Conservation (phyloP, 2,113 vertebrate genomes). For the Lepus timidus region DNA sequence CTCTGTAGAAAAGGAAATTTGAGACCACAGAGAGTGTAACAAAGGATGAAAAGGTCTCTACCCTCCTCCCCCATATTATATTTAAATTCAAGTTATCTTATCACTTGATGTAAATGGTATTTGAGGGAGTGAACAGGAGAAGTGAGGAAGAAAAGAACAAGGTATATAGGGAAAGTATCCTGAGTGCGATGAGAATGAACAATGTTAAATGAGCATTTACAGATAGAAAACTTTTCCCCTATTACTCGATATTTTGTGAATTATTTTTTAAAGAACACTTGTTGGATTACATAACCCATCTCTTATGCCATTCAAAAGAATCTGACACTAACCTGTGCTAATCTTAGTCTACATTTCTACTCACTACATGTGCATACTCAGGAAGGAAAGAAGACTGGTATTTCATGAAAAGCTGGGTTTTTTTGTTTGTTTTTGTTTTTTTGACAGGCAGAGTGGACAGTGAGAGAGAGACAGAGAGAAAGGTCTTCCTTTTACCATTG, state of each 20-base stretch:
- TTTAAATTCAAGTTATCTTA: not conserved
- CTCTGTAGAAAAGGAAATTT: not conserved
- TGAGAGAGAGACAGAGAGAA: too few species aligned
- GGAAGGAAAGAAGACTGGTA: not conserved
- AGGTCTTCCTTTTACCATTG: too few species aligned
- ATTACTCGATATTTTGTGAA: not conserved
- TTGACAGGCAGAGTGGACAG: too few species aligned
- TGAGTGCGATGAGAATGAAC: not conserved
- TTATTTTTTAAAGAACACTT: slow-evolving; percentile 11
- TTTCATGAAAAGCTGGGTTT: not conserved
- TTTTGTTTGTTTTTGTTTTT: too few species aligned
- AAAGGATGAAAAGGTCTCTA: not conserved
- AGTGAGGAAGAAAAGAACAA: not conserved
- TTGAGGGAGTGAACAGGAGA: not conserved
- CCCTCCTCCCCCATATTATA: not conserved
- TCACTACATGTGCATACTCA: not conserved
- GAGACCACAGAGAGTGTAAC: not conserved
- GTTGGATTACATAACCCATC: not conserved
- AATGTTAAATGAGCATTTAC: not conserved
- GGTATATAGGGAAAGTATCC: not conserved
- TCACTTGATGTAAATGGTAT: too few species aligned
- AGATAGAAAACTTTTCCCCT: not conserved
- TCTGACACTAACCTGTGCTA: not conserved
- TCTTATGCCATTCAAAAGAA: not conserved
- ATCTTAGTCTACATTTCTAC: not conserved